A percentile compares a stretch with the other conserved stretches of the same genome.
Evolutionary conservation across 2,113 vertebrate genomes (phyloP).

Genomic region (Pseudorhombus dupliciocellatus): DNA sequence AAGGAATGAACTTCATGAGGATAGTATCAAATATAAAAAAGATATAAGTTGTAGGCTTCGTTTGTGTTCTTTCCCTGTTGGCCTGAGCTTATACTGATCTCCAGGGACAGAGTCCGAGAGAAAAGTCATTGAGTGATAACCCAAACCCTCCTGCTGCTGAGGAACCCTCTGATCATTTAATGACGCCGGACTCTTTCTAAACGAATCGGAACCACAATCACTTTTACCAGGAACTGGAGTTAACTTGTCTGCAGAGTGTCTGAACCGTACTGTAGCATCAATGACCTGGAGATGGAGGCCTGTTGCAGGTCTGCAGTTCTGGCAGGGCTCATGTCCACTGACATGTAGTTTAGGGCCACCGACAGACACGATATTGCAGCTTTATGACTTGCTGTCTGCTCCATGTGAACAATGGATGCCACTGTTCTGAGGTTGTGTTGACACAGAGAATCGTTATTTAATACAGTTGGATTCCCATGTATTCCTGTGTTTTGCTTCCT

Average conservation of each 20-base stretch:
- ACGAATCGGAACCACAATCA: background rate
- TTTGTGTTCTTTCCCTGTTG: conserved; percentile 30
- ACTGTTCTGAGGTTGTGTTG: background rate
- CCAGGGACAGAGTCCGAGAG: conserved; percentile 16
- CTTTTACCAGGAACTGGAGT: background rate
- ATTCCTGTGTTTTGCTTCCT: conserved; percentile 24
- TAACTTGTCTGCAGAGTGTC: background rate
- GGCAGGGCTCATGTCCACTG: background rate
- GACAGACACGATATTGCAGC: background rate
- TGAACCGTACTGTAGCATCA: background rate
- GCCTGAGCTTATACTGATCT: conserved; percentile 34
- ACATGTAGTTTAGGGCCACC: background rate
- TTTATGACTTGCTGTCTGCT: background rate
- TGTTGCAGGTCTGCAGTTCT: background rate
- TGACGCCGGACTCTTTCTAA: background rate
- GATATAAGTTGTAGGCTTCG: conserved; percentile 60
- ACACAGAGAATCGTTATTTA: conserved; percentile 11
- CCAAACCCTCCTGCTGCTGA: background rate
- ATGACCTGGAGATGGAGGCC: too few relatives aligned
- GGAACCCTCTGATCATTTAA: background rate
- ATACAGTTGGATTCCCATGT: background rate
- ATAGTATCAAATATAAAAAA: conserved; percentile 66
- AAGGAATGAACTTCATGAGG: conserved; percentile 53
- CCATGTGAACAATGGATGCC: conserved; percentile 24
- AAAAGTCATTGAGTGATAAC: background rate